Conservation (phyloP, 1,140 invertebrate genomes). For the Cepaea nemoralis region DNA sequence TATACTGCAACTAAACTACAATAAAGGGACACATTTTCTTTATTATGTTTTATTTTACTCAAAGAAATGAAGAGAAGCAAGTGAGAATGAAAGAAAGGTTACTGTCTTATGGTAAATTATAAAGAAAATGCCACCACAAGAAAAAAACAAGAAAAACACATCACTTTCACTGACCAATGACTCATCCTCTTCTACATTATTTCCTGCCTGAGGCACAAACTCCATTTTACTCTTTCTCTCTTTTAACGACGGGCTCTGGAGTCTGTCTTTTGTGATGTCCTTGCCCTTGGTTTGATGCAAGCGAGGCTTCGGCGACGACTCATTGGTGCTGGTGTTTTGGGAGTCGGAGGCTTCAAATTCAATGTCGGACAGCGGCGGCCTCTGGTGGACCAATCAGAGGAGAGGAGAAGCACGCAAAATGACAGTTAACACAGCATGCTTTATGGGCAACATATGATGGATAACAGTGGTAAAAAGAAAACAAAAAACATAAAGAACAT, state of each 20-base stretch:
- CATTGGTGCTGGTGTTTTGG: conserved; percentile 12
- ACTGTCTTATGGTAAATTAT: too few relatives aligned
- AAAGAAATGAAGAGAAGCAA: too few relatives aligned
- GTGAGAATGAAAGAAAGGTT: too few relatives aligned
- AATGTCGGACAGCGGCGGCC: neutral
- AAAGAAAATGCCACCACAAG: too few relatives aligned
- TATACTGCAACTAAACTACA: too few relatives aligned
- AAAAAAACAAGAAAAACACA: too few relatives aligned
- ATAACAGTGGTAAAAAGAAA: neutral
- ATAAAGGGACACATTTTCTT: too few relatives aligned
- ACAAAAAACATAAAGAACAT: neutral
- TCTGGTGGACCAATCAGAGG: neutral
- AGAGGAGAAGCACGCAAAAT: neutral
- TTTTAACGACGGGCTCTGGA: conserved; percentile 66
- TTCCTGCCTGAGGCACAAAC: conserved; percentile 63
- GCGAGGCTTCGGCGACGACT: conserved; percentile 49
- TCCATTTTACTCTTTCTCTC: conserved; percentile 69
- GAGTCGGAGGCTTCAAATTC: conserved; percentile 8
- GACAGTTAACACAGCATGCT: neutral
- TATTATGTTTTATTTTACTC: too few relatives aligned
- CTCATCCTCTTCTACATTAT: conserved; percentile 58
- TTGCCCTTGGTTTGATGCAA: conserved; percentile 47
- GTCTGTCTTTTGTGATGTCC: conserved; percentile 59
- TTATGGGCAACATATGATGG: neutral
- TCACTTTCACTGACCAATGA: conserved; percentile 57